Evolutionary conservation across 2,797 vertebrate genomes (phyloP).

Genomic region (Rhynchotus rufescens): DNA sequence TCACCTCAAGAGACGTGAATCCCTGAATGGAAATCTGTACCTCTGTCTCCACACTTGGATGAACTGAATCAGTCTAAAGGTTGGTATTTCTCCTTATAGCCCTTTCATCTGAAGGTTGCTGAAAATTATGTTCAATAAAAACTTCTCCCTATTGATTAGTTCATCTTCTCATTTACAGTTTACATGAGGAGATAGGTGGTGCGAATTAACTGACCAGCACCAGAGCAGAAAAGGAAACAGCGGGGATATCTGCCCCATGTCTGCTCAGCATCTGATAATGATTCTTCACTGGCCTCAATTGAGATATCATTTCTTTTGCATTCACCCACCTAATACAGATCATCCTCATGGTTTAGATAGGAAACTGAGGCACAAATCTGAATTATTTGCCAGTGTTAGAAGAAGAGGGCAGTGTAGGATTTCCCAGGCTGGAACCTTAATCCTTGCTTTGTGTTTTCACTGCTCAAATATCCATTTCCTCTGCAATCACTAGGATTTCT

Average conservation of each 20-base stretch:
- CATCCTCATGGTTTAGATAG: not conserved
- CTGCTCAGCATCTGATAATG: too few relatives aligned
- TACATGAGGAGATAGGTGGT: too few relatives aligned
- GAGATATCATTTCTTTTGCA: not conserved
- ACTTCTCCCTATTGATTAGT: too few relatives aligned
- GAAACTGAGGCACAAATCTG: not conserved
- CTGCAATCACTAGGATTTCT: too few relatives aligned
- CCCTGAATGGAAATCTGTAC: not conserved
- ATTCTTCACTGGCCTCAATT: too few relatives aligned
- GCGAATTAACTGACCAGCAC: too few relatives aligned
- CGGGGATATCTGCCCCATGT: not conserved
- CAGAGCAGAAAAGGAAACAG: not conserved
- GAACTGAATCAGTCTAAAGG: too few relatives aligned
- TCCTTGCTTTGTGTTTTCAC: not conserved
- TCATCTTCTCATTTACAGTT: too few relatives aligned
- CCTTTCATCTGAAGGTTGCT: not conserved
- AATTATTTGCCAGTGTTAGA: not conserved
- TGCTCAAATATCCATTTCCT: not conserved
- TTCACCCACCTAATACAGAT: fast-evolving
- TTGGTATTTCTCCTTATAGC: not conserved
- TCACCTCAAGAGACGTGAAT: not conserved
- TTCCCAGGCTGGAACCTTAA: not conserved
- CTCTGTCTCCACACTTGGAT: not conserved
- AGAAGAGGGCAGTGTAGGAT: not conserved
- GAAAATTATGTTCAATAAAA: too few relatives aligned